Base-by-base conservation (phyloP, 2,888 invertebrate genomes). In the Epiblema foenella region DNA sequence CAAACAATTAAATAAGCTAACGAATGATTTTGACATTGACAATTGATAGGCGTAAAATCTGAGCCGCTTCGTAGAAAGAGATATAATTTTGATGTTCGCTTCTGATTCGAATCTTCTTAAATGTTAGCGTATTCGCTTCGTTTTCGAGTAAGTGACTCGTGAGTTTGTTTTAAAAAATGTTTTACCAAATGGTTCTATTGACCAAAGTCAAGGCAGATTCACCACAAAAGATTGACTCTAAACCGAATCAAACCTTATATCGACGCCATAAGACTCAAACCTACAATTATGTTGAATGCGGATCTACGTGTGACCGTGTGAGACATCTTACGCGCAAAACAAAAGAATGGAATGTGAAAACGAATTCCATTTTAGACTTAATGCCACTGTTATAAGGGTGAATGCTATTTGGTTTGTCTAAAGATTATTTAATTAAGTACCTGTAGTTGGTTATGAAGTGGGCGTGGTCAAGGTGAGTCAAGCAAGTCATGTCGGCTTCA, bases 301-400 rank as follows among this genome's bases (percentile, higher is more conserved):
- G 24, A 15, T 2, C 51, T 63, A 63, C 63, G 63, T 63, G 63
- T 63, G 63, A 20, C 51, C 46, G 60, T 29, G 60, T 46, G 12
- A n/a, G 46, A 46, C n/a, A 59, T 42, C 0, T 60, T 5, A 60
- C 24, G 46, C 33, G 17, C n/a, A 3, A 37, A 63, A 52, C 49
- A 63, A 37, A 37, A 62, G 17, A 33, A 37, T 3, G 12, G 12
- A 42, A 20, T 20, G 18, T 4, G 18, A 18, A 52, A 37, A 33
- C 9, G 1, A 20, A 9, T 52, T 37, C 15, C 10, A 37, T 37
- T 63, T 63, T 37, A 33, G 52, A 37, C 33, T 20, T 15, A 37
- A 37, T 18, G 4, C 8, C 18, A 12, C 18, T 9, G 62, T 51
- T 0, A 33, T 63, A 52, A n/a, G 29, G 51, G 37, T 63, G 49